phyloP scores from a whole-genome alignment of 2,797 vertebrate genomes.

The Mus minutoides region DNA sequence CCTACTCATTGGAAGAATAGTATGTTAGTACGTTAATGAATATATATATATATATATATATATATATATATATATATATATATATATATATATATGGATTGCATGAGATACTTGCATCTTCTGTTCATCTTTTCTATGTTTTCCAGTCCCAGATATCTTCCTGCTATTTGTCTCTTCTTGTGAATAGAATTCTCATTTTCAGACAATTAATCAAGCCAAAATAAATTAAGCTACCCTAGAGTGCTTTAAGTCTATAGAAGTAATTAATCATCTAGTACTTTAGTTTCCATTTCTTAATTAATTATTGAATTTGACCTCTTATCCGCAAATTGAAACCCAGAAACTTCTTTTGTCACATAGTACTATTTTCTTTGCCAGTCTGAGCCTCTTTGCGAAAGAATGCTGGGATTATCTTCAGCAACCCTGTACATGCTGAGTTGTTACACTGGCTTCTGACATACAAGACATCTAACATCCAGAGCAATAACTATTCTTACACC shows the following conservation, averaged over 20 bases:
- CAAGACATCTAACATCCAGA: not conserved
- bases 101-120: not conserved
- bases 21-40: not conserved
- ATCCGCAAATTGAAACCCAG: not conserved
- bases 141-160: not conserved
- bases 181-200: not conserved
- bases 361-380: not conserved
- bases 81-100: too few species aligned
- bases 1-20: not conserved
- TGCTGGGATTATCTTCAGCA: not conserved
- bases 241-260: not conserved
- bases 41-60: too few species aligned
- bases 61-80: too few species aligned
- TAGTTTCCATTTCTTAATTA: slow-evolving; percentile 34
- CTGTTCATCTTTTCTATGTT: not conserved
- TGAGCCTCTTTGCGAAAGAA: not conserved
- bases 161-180: not conserved
- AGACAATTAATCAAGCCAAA: not conserved
- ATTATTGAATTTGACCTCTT: slow-evolving; percentile 5
- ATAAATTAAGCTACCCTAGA: not conserved
- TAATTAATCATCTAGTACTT: slow-evolving; percentile 28
- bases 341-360: not conserved
- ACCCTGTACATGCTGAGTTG: too few species aligned
- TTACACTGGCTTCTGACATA: not conserved
- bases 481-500: not conserved